Evolutionary conservation across 2,113 vertebrate species (phyloP).

Genomic region (Eubucco bourcierii): DNA sequence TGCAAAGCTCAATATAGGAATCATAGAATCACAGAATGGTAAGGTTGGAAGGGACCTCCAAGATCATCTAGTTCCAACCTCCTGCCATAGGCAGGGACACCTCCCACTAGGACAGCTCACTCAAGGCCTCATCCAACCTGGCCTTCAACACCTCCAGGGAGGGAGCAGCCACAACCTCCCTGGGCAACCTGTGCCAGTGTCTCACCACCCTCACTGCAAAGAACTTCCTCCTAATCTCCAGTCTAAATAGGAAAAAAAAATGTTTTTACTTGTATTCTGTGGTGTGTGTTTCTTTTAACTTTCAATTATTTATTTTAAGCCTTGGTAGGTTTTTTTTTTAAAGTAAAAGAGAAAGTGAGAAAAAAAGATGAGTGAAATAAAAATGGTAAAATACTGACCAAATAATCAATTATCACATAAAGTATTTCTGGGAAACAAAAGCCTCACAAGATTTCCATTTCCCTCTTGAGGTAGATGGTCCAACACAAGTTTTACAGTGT

Average conservation of each 20-base stretch:
- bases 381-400: not conserved
- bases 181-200: too few relatives aligned
- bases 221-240: too few relatives aligned
- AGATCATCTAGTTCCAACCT: too few relatives aligned
- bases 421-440: not conserved
- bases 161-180: too few relatives aligned
- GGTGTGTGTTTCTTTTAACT: not conserved
- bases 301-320: not conserved
- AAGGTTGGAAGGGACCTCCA: too few relatives aligned
- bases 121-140: too few relatives aligned
- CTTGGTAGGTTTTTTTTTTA: not conserved
- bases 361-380: not conserved
- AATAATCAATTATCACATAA: not conserved
- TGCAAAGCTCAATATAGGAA: not conserved
- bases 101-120: too few relatives aligned
- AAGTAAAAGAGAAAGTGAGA: not conserved
- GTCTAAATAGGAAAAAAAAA: too few relatives aligned
- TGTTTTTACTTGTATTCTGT: not conserved
- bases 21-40: too few relatives aligned
- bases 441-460: not conserved
- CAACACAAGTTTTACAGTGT: not conserved
- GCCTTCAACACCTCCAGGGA: too few relatives aligned
- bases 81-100: too few relatives aligned
- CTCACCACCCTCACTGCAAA: too few relatives aligned
- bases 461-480: not conserved